Conservation (phyloP, 2,113 vertebrate genomes). For the Kryptolebias marmoratus region DNA sequence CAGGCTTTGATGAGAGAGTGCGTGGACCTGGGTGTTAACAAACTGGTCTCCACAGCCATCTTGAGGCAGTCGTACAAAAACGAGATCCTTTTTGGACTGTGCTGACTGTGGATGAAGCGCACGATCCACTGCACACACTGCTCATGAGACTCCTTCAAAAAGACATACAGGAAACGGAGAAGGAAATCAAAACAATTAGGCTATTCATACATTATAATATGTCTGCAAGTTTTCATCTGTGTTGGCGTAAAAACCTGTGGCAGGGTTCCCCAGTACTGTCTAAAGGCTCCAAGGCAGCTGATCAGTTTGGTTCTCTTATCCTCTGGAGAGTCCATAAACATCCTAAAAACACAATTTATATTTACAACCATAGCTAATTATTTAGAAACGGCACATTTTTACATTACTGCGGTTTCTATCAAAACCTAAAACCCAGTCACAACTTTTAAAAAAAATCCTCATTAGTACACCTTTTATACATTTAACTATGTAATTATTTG, state of each 20-base stretch:
- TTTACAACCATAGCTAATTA: not conserved
- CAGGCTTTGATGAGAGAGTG: slow-evolving; percentile 6
- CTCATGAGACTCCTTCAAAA: slow-evolving; percentile 92
- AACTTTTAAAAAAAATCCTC: too few species aligned
- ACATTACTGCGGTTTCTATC: too few species aligned
- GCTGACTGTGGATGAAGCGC: slow-evolving; percentile 94
- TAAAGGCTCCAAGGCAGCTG: slow-evolving; percentile 94
- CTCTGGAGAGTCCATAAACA: slow-evolving; percentile 98
- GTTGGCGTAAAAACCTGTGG: slow-evolving; percentile 84
- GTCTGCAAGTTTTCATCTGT: accelerated
- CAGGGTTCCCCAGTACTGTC: slow-evolving; percentile 93
- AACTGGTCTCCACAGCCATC: slow-evolving; percentile 95
- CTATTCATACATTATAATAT: not conserved
- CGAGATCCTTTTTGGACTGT: slow-evolving; percentile 97
- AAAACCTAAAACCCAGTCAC: too few species aligned
- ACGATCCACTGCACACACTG: slow-evolving; percentile 98
- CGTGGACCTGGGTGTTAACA: slow-evolving; percentile 90
- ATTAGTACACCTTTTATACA: too few species aligned
- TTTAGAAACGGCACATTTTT: not conserved
- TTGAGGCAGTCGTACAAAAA: slow-evolving; percentile 97
- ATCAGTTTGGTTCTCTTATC: slow-evolving; percentile 95
- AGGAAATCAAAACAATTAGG: not conserved
- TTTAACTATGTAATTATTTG: not conserved
- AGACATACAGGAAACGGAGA: not conserved
- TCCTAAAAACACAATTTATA: slow-evolving; percentile 77